Evolutionary conservation across 2,888 invertebrate genomes (phyloP).

Genomic region (Acanthacorydalis orientalis): DNA sequence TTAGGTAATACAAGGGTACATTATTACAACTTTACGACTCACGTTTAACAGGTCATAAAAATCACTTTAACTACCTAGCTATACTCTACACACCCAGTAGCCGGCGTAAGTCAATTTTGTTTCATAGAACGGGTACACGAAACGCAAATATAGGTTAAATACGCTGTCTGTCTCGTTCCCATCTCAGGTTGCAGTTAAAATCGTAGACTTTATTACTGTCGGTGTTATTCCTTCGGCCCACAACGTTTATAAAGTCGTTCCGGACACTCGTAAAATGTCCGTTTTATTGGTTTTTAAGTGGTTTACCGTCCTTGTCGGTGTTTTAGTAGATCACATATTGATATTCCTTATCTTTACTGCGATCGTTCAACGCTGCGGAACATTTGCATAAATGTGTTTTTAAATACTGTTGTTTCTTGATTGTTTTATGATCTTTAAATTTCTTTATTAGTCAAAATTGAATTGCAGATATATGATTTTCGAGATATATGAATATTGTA

Average conservation of each 20-base stretch:
- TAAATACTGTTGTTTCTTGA: background rate
- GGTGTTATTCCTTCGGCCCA: background rate
- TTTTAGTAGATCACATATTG: background rate
- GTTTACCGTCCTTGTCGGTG: slow-evolving; percentile 6
- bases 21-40: slow-evolving; percentile 28
- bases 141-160: background rate
- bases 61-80: slow-evolving; percentile 18
- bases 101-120: too few relatives aligned
- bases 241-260: background rate
- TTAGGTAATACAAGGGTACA: background rate
- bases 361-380: background rate
- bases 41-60: slow-evolving; percentile 30
- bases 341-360: background rate
- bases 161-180: background rate
- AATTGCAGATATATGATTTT: too few relatives aligned
- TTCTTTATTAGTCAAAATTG: too few relatives aligned
- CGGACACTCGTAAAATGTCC: slow-evolving; percentile 13
- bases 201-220: background rate
- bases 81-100: background rate
- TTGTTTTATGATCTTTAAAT: too few relatives aligned
- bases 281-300: slow-evolving; percentile 25
- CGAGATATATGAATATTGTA: too few relatives aligned
- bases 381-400: background rate
- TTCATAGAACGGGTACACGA: background rate
- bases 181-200: background rate